Conservation (phyloP, 2,113 vertebrate species). For the Cacatua alba region DNA sequence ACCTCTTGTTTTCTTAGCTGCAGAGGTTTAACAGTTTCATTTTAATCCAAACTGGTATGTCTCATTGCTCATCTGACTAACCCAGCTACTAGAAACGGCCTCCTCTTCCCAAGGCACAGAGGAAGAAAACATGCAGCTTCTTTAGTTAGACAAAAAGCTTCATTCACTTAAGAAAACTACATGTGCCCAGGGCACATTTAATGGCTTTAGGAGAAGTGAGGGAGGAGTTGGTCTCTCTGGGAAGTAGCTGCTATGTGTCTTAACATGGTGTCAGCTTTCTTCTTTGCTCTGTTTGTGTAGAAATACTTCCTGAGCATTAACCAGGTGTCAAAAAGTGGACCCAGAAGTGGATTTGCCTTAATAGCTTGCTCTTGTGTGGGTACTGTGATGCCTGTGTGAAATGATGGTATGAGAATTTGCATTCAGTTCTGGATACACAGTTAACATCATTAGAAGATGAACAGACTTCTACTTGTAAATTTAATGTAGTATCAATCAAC, state of each 20-base stretch:
- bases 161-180: neutral
- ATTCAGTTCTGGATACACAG: neutral
- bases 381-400: neutral
- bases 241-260: neutral
- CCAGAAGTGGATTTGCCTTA: neutral
- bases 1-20: neutral
- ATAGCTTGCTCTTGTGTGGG: neutral
- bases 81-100: neutral
- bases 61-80: neutral
- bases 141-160: neutral
- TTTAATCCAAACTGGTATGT: neutral
- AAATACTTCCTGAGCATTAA: neutral
- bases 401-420: neutral
- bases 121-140: neutral
- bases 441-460: neutral
- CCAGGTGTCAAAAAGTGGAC: neutral
- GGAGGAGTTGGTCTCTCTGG: neutral
- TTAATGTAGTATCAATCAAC: neutral
- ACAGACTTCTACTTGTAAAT: neutral
- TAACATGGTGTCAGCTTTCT: neutral
- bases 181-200: fast-evolving
- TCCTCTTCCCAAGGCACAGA: neutral
- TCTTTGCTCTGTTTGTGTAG: neutral
- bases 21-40: neutral
- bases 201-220: neutral